Conservation (phyloP, 2,113 vertebrate genomes). For the Paratilapia polleni region DNA sequence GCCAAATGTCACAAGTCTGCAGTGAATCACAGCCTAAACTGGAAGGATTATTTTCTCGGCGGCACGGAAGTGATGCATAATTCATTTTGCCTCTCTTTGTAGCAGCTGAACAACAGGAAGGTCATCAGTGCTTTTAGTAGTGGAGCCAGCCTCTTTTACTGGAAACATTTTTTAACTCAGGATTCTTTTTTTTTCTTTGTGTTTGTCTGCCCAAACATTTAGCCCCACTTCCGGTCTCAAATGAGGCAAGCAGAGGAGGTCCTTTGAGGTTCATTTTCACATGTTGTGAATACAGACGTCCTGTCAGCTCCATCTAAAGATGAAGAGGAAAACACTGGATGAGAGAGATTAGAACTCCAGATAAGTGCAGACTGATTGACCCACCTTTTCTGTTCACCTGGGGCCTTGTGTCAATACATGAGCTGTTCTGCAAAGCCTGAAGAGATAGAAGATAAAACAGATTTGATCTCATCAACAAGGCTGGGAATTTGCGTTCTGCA, state of each 20-base stretch:
- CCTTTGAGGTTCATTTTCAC: constrained; percentile 29
- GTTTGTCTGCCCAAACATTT: neutral
- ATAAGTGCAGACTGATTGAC: neutral
- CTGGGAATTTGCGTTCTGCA: too few relatives aligned
- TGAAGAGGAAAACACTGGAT: neutral
- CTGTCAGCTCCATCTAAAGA: constrained; percentile 21
- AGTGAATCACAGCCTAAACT: constrained; percentile 11
- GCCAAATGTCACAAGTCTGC: constrained; percentile 24
- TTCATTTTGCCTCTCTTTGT: constrained; percentile 51
- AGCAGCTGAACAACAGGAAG: constrained; percentile 50
- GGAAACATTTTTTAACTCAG: constrained; percentile 27
- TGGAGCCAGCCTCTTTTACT: constrained; percentile 29
- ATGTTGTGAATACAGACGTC: constrained; percentile 22
- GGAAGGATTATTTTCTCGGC: constrained; percentile 32
- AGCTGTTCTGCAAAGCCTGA: neutral
- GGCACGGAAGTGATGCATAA: constrained; percentile 45
- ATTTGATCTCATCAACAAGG: neutral
- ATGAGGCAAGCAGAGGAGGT: neutral
- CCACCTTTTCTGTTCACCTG: neutral
- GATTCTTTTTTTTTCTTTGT: neutral
- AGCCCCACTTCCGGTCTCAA: constrained; percentile 7
- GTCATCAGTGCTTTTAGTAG: constrained; percentile 24
- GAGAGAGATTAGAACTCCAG: constrained; percentile 16
- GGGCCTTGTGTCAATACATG: neutral
- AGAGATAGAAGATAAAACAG: neutral